phyloP scores from a whole-genome alignment of 1,140 invertebrate genomes.

The Bombus affinis region DNA sequence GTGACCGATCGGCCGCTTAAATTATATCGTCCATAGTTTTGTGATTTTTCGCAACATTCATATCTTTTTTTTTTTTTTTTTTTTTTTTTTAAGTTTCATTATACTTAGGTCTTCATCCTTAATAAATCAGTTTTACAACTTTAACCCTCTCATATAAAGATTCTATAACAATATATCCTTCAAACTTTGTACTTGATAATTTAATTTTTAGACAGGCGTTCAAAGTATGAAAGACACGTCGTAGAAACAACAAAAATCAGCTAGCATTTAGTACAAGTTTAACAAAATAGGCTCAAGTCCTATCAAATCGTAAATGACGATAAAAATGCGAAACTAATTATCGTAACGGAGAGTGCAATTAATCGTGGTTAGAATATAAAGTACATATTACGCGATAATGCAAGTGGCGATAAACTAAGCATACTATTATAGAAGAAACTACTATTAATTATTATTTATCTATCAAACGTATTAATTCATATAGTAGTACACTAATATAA shows the following conservation, averaged over 20 bases:
- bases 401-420: slow-evolving; percentile 7
- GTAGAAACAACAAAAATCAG: background rate
- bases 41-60: slow-evolving; percentile 39
- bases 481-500: background rate
- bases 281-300: background rate
- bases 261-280: background rate
- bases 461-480: background rate
- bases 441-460: background rate
- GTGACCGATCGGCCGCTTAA: slow-evolving; percentile 42
- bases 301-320: background rate
- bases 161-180: slow-evolving; percentile 34
- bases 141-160: slow-evolving; percentile 63
- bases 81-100: slow-evolving; percentile 33
- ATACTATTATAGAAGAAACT: background rate
- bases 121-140: slow-evolving; percentile 16
- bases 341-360: slow-evolving; percentile 1
- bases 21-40: slow-evolving; percentile 39
- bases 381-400: background rate
- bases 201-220: background rate
- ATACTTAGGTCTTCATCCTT: slow-evolving; percentile 25
- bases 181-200: slow-evolving; percentile 37
- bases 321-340: background rate
- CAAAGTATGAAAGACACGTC: slow-evolving; percentile 15
- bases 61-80: slow-evolving; percentile 19
- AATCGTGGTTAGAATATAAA: background rate